Evolutionary conservation across 1,140 invertebrate genomes (phyloP), one percentile per base, ranked within the genome.

Genomic region (Acyrthosiphon pisum): DNA sequence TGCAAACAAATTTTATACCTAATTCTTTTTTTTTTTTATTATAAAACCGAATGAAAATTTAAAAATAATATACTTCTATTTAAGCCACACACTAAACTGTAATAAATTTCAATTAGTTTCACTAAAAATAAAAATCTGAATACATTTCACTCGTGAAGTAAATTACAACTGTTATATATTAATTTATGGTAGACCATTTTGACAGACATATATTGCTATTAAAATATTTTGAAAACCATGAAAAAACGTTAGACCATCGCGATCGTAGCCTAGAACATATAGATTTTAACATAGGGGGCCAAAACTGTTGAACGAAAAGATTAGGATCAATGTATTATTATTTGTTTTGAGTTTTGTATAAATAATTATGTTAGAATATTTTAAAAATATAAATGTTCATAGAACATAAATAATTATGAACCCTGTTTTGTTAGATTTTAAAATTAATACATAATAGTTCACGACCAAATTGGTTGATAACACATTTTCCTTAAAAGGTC

Each of bases 91-190:
- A 76, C 6, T 18, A 6, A n/a, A 76, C 14, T 18, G 60, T 76
- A 76, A 76, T 76, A 76, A 76, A 76, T 76, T 18, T n/a, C n/a
- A 76, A 30, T 76, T n/a, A 76, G n/a, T 76, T 18, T 76, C 1
- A 76, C 60, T 76, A 76, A 76, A 76, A 76, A 76, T n/a, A n/a
- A 76, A 76, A 76, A 76, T 76, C 30, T n/a, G 30, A 76, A n/a
- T 76, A n/a, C 6, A 76, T 76, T 76, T 76, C 60, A 76, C n/a
- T 4, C 11, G n/a, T n/a, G 60, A 14, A 68, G 60, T 76, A 76
- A 76, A 76, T 30, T 76, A 76, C 60, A 18, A n/a, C 60, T 76
- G 60, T 76, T 35, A 18, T 76, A 76, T 18, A 76, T n/a, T 41
- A 41, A 3, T 76, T 22, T 76, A 68, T 4, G 60, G 60, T 35